These are phyloP conservation scores for Rhombomys opimus DNA, from an alignment of 2,113 vertebrate genomes.

Conservation along the genomic window DNA sequence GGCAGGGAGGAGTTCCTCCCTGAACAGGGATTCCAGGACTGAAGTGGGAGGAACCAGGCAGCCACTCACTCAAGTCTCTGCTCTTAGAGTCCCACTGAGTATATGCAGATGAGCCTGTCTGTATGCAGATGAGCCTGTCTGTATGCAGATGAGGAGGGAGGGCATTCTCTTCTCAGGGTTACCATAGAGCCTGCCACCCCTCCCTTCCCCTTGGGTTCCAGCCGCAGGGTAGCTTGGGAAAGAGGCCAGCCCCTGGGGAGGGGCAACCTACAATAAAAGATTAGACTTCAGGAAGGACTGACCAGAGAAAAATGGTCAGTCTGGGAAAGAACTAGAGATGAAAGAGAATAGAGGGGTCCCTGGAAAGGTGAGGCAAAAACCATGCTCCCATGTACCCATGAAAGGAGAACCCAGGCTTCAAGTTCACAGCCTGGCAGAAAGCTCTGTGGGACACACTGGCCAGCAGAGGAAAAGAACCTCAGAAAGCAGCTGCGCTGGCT, in stretches of 20 bases:
- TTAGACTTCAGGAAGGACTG: conserved; percentile 64
- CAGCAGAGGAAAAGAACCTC: not conserved
- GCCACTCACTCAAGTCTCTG: conserved; percentile 63
- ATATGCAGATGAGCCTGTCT: conserved; percentile 87
- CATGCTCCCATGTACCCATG: not conserved
- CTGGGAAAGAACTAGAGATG: not conserved
- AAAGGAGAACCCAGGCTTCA: not conserved
- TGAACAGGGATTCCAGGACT: not conserved
- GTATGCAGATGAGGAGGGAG: conserved; percentile 85
- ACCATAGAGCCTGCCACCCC: conserved; percentile 70
- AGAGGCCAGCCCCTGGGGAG: conserved; percentile 38
- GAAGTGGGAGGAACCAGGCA: conserved; percentile 29
- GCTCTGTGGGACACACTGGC: not conserved
- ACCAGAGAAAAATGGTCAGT: not conserved
- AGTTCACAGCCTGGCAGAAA: not conserved
- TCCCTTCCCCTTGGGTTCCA: conserved; percentile 30
- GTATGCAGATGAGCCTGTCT: conserved; percentile 78
- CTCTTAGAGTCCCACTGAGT: conserved; percentile 81
- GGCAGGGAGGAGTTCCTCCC: not conserved
- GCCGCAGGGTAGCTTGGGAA: conserved; percentile 51
- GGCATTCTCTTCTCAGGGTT: conserved; percentile 88
- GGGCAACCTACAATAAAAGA: not conserved
- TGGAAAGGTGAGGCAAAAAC: not conserved
- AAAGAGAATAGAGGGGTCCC: not conserved
- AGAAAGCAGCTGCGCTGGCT: not conserved